Evolutionary conservation across 2,888 invertebrate species (phyloP), one percentile per base, ranked within the genome.

Genomic region (Philereme transversata): DNA sequence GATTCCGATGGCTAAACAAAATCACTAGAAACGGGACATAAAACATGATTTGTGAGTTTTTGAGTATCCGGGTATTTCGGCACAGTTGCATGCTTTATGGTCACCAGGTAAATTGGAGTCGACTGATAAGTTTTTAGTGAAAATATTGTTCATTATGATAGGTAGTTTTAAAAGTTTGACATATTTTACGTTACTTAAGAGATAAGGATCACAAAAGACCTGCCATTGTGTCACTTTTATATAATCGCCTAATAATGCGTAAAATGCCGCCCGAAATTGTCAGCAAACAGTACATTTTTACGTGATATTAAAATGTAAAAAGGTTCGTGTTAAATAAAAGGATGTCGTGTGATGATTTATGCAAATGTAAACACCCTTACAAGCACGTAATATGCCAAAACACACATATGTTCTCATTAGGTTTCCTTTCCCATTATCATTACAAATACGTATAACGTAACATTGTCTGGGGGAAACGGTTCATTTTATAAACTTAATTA

Each of bases 321-420:
- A 53, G 61, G 57, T 46, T 47, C n/a, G 43, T 11, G 46, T 43
- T 11, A 40, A 34, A 50, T 51, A 59, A 60, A 60, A 46, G 46
- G 54, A 51, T 55, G 43, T 49, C 45, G 53, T 33, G 41, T 46
- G 47, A 64, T 68, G 65, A 68, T 68, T 60, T 63, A 68, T 58
- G 57, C 62, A 59, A 67, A 65, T 65, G 65, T 58, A 51, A 22
- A 62, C 62, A 62, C 60, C 45, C 61, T 51, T 64, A 63, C 65
- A 57, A 9, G 48, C 48, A 10, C 47, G 51, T 64, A 57, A 54
- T 57, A 55, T 52, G 51, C 47, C 55, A 55, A 65, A 67, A 69
- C 57, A 59, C 48, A 54, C 56, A 66, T 63, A 61, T 55, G 51
- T 67, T 67, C 58, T 68, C 60, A 63, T 67, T 59, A 64, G 54